Evolutionary conservation across 2,113 vertebrate genomes (phyloP).

Genomic region (Charadrius vociferus): DNA sequence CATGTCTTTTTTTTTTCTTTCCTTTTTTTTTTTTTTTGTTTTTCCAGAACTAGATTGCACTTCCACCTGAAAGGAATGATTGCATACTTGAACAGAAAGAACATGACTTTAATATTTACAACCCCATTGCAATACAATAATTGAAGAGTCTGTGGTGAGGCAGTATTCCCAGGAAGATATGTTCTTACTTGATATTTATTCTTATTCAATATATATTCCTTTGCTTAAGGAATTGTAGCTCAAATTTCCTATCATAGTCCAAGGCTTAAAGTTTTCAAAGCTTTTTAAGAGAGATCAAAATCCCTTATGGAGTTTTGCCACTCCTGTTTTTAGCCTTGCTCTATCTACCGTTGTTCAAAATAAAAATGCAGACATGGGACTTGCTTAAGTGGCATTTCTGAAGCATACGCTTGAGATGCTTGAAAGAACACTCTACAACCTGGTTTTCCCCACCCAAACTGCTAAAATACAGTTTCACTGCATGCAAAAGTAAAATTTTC

Average conservation of each 20-base stretch:
- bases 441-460: not conserved
- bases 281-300: not conserved
- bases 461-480: not conserved
- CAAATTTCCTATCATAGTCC: not conserved
- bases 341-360: not conserved
- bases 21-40: too few relatives aligned
- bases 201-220: not conserved
- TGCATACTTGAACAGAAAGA: not conserved
- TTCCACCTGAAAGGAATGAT: not conserved
- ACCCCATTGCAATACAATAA: not conserved
- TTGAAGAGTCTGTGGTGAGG: not conserved
- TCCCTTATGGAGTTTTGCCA: not conserved
- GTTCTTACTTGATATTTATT: not conserved
- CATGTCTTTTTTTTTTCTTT: too few relatives aligned
- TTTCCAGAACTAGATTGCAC: not conserved
- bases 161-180: not conserved
- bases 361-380: not conserved
- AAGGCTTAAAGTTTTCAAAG: not conserved
- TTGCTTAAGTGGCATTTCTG: not conserved
- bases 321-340: not conserved
- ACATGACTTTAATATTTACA: not conserved
- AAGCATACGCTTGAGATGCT: not conserved
- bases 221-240: not conserved
- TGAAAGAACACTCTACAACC: not conserved
- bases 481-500: not conserved